Evolutionary conservation across 2,113 vertebrate genomes (phyloP).

Genomic region (Fregetta grallaria): DNA sequence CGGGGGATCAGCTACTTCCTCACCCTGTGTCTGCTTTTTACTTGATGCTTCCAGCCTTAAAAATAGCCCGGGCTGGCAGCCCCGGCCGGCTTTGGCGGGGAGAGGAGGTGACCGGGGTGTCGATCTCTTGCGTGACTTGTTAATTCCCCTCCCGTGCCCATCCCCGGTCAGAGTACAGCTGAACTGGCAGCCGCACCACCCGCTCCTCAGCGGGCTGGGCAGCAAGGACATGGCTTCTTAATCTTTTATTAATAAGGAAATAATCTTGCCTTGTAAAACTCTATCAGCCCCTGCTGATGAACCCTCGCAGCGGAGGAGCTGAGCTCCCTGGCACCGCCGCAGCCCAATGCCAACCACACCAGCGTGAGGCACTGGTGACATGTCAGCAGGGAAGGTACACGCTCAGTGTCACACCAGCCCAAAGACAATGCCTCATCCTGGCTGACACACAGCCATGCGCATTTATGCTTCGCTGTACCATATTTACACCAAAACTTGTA

Average conservation of each 20-base stretch:
- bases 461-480: not conserved
- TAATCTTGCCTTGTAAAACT: not conserved
- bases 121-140: not conserved
- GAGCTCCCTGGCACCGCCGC: rapidly evolving
- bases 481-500: not conserved
- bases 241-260: not conserved
- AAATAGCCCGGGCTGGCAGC: not conserved
- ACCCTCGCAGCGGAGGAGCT: rapidly evolving
- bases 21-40: not conserved
- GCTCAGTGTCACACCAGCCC: not conserved
- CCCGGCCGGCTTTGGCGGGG: rapidly evolving
- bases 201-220: not conserved
- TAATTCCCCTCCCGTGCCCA: not conserved
- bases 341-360: not conserved
- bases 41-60: not conserved
- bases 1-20: not conserved
- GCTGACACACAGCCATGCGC: not conserved
- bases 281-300: not conserved
- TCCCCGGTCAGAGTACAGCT: not conserved
- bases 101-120: not conserved
- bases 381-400: not conserved
- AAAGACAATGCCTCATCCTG: rapidly evolving
- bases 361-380: rapidly evolving
- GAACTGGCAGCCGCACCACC: not conserved
- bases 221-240: not conserved